Base-by-base conservation (phyloP, 1,140 invertebrate genomes). In the Parasteatoda tepidariorum region DNA sequence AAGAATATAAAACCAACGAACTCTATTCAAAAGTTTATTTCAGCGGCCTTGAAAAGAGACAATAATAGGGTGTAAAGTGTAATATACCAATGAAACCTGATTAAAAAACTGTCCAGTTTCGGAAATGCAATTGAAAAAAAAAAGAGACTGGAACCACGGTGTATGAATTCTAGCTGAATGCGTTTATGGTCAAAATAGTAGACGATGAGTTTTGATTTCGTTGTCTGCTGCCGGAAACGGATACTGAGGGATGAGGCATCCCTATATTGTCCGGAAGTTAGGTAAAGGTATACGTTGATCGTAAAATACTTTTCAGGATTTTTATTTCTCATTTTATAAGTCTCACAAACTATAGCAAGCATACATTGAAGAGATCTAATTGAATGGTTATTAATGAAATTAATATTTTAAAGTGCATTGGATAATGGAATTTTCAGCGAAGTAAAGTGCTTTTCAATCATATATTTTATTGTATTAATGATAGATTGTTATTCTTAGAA, bases 241-340 rank as follows among this genome's bases (percentile, higher is more conserved):
- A 71, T 30, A 55, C 26, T 48, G 6, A 41, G 41, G 41, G 68
- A 24, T 55, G 64, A 67, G 41, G 64, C 24, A 41, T 22, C 33
- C 64, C 64, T 67, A 22, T 38, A 67, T 38, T 71, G 68, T 54
- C 68, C 68, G 68, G 68, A 71, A 67, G 64, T 38, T 15, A 71
- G 41, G 68, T 71, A 71, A 24, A 54, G 68, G 68, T 71, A 26
- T 9, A 18, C 18, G 38, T 48, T 9, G 18, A n/a, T n/a, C n/a
- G n/a, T n/a, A n/a, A n/a, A n/a, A n/a, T n/a, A n/a, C n/a, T n/a
- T n/a, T n/a, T n/a, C n/a, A n/a, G n/a, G n/a, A n/a, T n/a, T n/a
- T n/a, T n/a, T n/a, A n/a, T n/a, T n/a, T n/a, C n/a, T n/a, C n/a
- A n/a, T n/a, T n/a, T n/a, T n/a, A n/a, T n/a, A n/a, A n/a, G n/a